Evolutionary conservation across 2,113 vertebrate species (phyloP).

Genomic region (Coptodon bakossiorum): DNA sequence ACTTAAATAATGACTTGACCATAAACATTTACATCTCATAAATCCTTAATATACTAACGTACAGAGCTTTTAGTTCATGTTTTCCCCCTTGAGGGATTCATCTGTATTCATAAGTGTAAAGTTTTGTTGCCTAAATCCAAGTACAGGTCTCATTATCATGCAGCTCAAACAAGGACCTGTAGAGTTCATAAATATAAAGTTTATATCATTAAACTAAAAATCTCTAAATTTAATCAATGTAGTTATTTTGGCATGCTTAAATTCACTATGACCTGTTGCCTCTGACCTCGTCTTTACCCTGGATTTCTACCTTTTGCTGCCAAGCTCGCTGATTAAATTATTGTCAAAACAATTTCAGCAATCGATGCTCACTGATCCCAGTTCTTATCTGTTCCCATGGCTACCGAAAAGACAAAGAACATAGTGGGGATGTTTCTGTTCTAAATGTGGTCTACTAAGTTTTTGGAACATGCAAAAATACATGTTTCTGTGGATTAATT

Average conservation of each 20-base stretch:
- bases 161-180: neutral
- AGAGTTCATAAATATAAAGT: neutral
- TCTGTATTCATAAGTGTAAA: neutral
- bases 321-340: slow-evolving; percentile 15
- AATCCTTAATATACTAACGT: neutral
- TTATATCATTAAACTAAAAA: neutral
- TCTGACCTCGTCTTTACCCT: neutral
- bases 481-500: neutral
- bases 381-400: slow-evolving; percentile 44
- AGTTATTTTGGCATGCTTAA: neutral
- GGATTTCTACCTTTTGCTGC: neutral
- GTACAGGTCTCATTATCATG: neutral
- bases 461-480: neutral
- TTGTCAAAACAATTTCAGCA: slow-evolving; percentile 5
- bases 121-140: neutral
- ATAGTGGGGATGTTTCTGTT: neutral
- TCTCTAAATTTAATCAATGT: neutral
- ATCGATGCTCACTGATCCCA: slow-evolving; percentile 15
- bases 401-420: slow-evolving; percentile 24
- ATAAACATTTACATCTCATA: neutral
- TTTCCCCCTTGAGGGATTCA: neutral
- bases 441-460: neutral
- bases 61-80: neutral
- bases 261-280: slow-evolving; percentile 5
- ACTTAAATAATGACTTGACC: neutral